A percentile compares a stretch with the other conserved stretches of the same genome.
phyloP scores from a whole-genome alignment of 2,113 vertebrate genomes.

The Neodon shergylaensis region DNA sequence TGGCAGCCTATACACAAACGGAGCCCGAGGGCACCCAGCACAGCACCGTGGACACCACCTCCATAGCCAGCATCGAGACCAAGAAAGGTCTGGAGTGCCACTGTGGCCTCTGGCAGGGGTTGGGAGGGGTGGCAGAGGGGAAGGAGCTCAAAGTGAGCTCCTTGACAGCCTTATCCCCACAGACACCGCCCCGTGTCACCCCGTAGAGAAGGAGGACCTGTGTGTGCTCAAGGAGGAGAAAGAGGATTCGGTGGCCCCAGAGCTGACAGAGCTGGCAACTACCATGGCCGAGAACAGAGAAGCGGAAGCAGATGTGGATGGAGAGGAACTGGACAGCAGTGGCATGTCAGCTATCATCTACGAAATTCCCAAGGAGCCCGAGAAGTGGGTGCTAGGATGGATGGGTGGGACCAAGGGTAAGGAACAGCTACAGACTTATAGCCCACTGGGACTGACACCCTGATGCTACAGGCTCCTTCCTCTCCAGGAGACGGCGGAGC shows the following conservation, averaged over 20 bases:
- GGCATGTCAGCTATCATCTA: conserved; percentile 84
- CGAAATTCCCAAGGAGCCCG: conserved; percentile 83
- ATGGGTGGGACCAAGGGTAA: background rate
- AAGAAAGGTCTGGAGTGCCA: conserved; percentile 75
- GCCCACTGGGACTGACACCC: background rate
- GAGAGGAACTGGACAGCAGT: conserved; percentile 68
- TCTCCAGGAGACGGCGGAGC: conserved; percentile 88
- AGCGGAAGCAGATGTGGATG: conserved; percentile 12
- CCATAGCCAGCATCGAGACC: conserved; percentile 66
- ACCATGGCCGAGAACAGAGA: conserved; percentile 5
- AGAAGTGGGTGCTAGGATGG: conserved; percentile 77
- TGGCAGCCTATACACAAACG: conserved; percentile 86
- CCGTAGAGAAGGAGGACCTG: conserved; percentile 79
- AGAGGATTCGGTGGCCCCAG: conserved; percentile 56
- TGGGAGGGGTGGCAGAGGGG: background rate
- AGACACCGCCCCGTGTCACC: conserved; percentile 45
- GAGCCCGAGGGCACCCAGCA: conserved; percentile 73
- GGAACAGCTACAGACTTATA: background rate
- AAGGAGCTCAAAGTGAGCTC: background rate
- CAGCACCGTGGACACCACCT: conserved; percentile 22
- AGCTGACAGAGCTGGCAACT: conserved; percentile 29
- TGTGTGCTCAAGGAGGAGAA: conserved; percentile 81
- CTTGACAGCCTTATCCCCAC: background rate
- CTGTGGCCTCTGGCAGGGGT: background rate
- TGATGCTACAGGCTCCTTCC: background rate